A percentile compares a stretch with the other conserved stretches of the same genome.
phyloP scores from a whole-genome alignment of 2,797 vertebrate species.

The Kryptolebias ocellatus region DNA sequence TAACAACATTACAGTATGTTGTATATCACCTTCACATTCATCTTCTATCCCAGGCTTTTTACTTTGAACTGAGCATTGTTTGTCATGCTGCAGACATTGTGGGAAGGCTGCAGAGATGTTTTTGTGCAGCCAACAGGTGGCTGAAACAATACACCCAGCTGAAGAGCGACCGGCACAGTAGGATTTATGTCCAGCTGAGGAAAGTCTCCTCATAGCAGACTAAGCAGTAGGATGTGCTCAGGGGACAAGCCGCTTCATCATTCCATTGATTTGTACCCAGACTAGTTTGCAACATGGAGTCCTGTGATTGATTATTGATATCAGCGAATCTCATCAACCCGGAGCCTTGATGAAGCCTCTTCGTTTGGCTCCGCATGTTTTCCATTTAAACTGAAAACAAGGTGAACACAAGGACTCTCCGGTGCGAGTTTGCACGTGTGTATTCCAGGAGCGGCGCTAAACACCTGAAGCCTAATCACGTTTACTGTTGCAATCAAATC shows the following conservation, averaged over 20 bases:
- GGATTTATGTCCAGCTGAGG: constrained; percentile 28
- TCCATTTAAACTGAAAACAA: constrained; percentile 37
- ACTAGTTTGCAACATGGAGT: constrained; percentile 41
- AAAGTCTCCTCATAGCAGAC: constrained; percentile 37
- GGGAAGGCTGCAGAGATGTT: constrained; percentile 10
- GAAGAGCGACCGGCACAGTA: constrained; percentile 2
- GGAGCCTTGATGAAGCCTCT: constrained; percentile 48
- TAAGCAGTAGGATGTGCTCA: constrained; percentile 32
- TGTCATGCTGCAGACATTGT: not conserved
- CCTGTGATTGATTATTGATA: constrained; percentile 69
- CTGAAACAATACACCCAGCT: constrained; percentile 11
- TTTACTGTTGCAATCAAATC: constrained; percentile 54
- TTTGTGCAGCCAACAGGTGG: not conserved
- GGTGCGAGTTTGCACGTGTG: constrained; percentile 2
- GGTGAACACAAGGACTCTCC: constrained; percentile 20
- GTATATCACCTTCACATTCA: constrained; percentile 19
- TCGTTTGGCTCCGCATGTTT: constrained; percentile 13
- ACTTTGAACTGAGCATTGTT: constrained; percentile 17
- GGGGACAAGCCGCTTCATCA: constrained; percentile 55
- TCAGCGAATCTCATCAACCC: constrained; percentile 47
- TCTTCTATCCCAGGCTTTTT: constrained; percentile 14
- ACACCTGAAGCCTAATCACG: constrained; percentile 58
- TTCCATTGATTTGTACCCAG: constrained; percentile 53
- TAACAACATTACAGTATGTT: constrained; percentile 3
- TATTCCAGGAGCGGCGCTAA: constrained; percentile 23